These are phyloP conservation scores for Anhinga rufa DNA, from an alignment of 2,113 vertebrate genomes.

Conservation along the genomic window DNA sequence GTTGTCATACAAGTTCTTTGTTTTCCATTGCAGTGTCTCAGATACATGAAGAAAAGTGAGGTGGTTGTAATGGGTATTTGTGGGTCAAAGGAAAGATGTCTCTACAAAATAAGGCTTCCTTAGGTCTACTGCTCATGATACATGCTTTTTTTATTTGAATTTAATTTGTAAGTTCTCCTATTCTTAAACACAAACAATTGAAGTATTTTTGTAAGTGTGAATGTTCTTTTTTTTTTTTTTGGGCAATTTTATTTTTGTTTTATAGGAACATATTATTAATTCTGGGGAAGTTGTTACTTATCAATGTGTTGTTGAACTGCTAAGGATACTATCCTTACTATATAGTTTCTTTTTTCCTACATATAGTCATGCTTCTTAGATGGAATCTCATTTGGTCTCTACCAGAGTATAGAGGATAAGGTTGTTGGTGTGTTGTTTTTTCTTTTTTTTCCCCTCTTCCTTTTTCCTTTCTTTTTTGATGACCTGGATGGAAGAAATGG, in stretches of 20 bases:
- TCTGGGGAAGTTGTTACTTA: neutral
- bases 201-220: neutral
- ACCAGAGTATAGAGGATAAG: neutral
- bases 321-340: neutral
- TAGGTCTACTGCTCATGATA: neutral
- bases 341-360: neutral
- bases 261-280: neutral
- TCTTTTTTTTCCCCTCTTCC: neutral
- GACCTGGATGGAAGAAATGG: neutral
- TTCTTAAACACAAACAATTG: neutral
- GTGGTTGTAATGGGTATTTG: neutral
- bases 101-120: neutral
- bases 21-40: neutral
- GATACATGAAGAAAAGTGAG: neutral
- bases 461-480: neutral
- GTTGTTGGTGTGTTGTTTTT: neutral
- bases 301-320: neutral
- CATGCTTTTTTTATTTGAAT: neutral
- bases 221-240: no score
- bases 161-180: neutral
- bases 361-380: neutral
- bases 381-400: neutral
- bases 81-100: neutral
- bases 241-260: no score
- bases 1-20: neutral